Conservation (phyloP, 2,888 invertebrate genomes). For the Chrysolina americana region DNA sequence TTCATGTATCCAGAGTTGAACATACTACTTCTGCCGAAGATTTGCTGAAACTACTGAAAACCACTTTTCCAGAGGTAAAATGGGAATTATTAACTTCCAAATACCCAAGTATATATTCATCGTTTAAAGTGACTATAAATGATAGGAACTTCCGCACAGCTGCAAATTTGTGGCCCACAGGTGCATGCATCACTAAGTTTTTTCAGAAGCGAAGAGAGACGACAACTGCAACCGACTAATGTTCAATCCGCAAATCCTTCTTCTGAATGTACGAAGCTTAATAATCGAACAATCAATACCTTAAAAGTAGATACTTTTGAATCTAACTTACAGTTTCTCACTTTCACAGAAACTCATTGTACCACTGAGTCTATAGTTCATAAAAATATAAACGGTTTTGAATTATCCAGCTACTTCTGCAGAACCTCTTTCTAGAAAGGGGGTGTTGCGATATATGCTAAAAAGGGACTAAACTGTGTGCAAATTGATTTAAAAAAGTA, state of each 20-base stretch:
- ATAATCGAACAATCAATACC: slow-evolving; percentile 2
- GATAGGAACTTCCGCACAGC: too few relatives aligned
- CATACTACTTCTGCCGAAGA: too few relatives aligned
- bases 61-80: too few relatives aligned
- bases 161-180: too few relatives aligned
- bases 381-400: slow-evolving; percentile 23
- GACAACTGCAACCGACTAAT: too few relatives aligned
- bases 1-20: too few relatives aligned
- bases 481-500: slow-evolving; percentile 17
- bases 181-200: too few relatives aligned
- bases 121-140: too few relatives aligned
- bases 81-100: too few relatives aligned
- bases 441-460: slow-evolving; percentile 22
- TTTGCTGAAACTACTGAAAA: too few relatives aligned
- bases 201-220: too few relatives aligned
- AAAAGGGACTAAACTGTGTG: not conserved
- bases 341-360: slow-evolving; percentile 27
- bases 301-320: slow-evolving; percentile 23
- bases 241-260: not conserved
- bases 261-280: slow-evolving; percentile 30
- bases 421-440: slow-evolving; percentile 26
- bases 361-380: slow-evolving; percentile 1
- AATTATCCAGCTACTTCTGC: slow-evolving; percentile 22
- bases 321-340: slow-evolving; percentile 8
- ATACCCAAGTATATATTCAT: too few relatives aligned